Base-by-base conservation (phyloP, 2,797 vertebrate genomes). In the Phoebastria nigripes region DNA sequence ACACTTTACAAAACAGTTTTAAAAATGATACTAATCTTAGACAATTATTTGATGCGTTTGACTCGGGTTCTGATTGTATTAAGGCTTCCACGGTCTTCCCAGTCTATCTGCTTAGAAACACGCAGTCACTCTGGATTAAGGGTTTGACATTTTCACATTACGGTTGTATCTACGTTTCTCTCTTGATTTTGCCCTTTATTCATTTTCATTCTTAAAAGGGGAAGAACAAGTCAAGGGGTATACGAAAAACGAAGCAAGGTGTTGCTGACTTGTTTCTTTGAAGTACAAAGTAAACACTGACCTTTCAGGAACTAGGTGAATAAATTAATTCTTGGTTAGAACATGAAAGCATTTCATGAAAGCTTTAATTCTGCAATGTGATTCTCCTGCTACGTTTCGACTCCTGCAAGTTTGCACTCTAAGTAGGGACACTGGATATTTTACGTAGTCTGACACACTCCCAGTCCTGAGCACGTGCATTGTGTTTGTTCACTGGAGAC, bases 1-100 rank as follows among this genome's bases (percentile, higher is more conserved):
- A 96, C 87, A 41, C 88, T 94, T 91, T 65, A 96, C 81, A 95
- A 93, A 96, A 92, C 7, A 91, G 92, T 91, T 94, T 69, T 31
- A 42, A 95, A 81, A 92, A 83, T 80, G 46, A 90, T 52, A 69
- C 85, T 87, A 4, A 92, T 89, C 80, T 95, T 70, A 89, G 95
- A 93, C 87, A 96, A 82, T 83, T 79, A 51, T 39, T 92, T 55
- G 94, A 95, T 83, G 93, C 8, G 9, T 70, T 90, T 82, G 62
- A 95, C 71, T 92, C 95, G 91, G 96, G 96, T 96, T 97, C 90
- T 89, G 97, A 97, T 84, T 96, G 93, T 19, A 89, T 98, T 98
- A 98, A 98, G 98, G 98, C 98, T 98, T 97, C 95, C 89, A 85
- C 9, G 90, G 81, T 96, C 97, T 96, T 97, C 95, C 87, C 96